Conservation (phyloP, 2,888 invertebrate species). For the Fragum fragum region DNA sequence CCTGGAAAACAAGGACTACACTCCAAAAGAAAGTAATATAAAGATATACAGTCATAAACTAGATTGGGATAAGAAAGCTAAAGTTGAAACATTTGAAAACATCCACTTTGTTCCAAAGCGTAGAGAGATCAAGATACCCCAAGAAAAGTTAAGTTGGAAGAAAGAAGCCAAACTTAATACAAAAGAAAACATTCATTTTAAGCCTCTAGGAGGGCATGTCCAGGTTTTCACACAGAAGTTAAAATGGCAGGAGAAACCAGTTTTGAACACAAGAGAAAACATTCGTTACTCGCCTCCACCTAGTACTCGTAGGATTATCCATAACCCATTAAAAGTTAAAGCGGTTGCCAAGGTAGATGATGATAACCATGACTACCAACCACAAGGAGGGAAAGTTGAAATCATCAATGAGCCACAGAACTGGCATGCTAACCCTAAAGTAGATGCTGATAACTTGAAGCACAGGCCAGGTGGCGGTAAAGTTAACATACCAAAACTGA, state of each 20-base stretch:
- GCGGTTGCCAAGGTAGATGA: slow-evolving; percentile 72
- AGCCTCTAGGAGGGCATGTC: slow-evolving; percentile 69
- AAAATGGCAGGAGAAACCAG: slow-evolving; percentile 74
- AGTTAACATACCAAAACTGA: slow-evolving; percentile 67
- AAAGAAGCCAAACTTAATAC: slow-evolving; percentile 98
- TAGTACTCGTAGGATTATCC: slow-evolving; percentile 58
- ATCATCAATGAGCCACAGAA: slow-evolving; percentile 61
- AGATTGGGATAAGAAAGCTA: slow-evolving; percentile 63
- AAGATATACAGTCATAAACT: slow-evolving; percentile 58
- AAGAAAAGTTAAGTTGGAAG: slow-evolving; percentile 73
- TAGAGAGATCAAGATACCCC: slow-evolving; percentile 64
- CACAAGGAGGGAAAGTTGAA: slow-evolving; percentile 88
- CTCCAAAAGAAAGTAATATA: slow-evolving; percentile 68
- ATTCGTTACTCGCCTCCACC: slow-evolving; percentile 56
- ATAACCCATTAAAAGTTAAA: slow-evolving; percentile 63
- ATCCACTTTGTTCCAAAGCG: slow-evolving; percentile 60
- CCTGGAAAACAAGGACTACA: slow-evolving; percentile 71
- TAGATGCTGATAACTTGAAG: slow-evolving; percentile 77
- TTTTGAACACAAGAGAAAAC: slow-evolving; percentile 67
- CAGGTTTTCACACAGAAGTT: slow-evolving; percentile 64
- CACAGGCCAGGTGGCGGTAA: slow-evolving; percentile 77
- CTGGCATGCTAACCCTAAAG: slow-evolving; percentile 70
- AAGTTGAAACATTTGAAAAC: slow-evolving; percentile 72
- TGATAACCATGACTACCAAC: slow-evolving; percentile 90
- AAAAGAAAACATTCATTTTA: slow-evolving; percentile 91